phyloP scores from a whole-genome alignment of 2,113 vertebrate genomes.

The Propithecus coquereli region DNA sequence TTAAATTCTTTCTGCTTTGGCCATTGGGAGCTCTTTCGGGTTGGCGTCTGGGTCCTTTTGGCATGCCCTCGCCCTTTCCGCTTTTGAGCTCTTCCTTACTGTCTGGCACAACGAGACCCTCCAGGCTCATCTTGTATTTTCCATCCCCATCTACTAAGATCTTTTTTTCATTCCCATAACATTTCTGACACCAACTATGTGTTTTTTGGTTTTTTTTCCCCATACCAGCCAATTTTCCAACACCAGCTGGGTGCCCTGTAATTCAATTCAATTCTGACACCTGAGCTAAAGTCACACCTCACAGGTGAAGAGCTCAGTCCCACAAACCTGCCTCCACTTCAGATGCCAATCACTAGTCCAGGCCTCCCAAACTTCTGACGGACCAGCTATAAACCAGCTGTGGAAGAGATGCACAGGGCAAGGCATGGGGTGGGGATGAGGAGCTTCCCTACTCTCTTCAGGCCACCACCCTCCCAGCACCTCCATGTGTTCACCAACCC shows the following conservation, averaged over 20 bases:
- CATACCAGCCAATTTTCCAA: neutral
- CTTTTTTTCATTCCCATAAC: neutral
- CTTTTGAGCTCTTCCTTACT: neutral
- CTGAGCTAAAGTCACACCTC: neutral
- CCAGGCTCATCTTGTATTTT: neutral
- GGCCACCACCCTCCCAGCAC: neutral
- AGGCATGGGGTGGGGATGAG: neutral
- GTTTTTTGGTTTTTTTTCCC: neutral
- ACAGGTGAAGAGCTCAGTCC: neutral
- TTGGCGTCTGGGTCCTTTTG: neutral
- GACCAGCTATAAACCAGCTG: neutral
- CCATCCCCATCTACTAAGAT: neutral
- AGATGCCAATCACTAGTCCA: neutral
- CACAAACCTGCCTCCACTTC: neutral
- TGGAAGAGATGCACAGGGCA: neutral
- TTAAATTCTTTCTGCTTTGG: neutral
- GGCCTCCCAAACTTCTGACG: neutral
- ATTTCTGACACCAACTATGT: neutral
- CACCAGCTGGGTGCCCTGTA: neutral
- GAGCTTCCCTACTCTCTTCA: neutral
- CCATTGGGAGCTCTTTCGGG: neutral
- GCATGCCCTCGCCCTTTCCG: neutral
- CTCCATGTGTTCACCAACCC: neutral
- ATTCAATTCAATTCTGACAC: neutral
- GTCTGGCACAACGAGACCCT: neutral